Base-by-base conservation (phyloP, 2,888 invertebrate genomes). In the Anaspis maculata region DNA sequence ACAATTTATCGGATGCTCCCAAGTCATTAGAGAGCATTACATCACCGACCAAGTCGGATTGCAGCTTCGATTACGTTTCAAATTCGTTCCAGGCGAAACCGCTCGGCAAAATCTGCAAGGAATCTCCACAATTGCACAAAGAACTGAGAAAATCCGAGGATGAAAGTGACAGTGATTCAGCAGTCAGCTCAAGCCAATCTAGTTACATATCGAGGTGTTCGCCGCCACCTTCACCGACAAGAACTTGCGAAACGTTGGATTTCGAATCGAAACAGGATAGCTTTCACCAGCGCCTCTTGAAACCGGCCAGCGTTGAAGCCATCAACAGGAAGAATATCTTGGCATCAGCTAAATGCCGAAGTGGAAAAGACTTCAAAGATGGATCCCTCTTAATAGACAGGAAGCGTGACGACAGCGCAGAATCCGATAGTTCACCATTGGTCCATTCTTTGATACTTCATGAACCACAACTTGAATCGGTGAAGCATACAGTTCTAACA, bases 101-200 rank as follows among this genome's bases (percentile, higher is more conserved):
- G 12, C 13, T 12, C 7, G 14, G 15, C 13, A 19, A 19, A 9
- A n/a, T n/a, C n/a, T n/a, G n/a, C n/a, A 5, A 5, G 19, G 19
- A 19, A 19, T 19, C 19, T 16, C 10, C 27, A 9, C 32, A 33
- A 32, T 33, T 37, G 42, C 26, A 29, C 36, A 39, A 39, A 25
- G 39, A 39, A 12, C 12, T 36, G 10, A 47, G 45, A 30, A 55
- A 49, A 43, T 48, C 48, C 7, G 60, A 61, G 51, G 76, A 80
- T 46, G 85, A 85, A 48, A 84, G 83, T 52, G 89, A 89, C 60
- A 87, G 86, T 53, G 89, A 90, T 62, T 89, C 88, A 15, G 88
- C 88, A 3, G 84, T 89, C 59, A 88, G 88, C 59, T 84, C 83
- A 27, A 83, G 83, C 47, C 79, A 85, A 32, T 87, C 85, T 25